Conservation (phyloP, 2,888 invertebrate genomes). For the Tinea semifulvella region DNA sequence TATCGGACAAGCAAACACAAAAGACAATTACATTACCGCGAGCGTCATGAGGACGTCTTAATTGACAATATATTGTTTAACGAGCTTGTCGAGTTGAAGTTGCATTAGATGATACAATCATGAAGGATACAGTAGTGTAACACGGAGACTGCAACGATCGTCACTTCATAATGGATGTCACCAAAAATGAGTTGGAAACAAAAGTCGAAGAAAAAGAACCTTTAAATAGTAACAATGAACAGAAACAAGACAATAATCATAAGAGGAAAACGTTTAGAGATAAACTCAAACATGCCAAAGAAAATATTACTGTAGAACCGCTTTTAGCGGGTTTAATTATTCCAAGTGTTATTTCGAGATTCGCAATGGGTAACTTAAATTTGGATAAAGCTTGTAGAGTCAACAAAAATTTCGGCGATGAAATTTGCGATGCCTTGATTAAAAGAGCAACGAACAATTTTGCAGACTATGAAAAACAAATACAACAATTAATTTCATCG, state of each 20-base stretch:
- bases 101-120: background rate
- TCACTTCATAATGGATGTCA: constrained; percentile 8
- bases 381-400: constrained; percentile 79
- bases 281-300: constrained; percentile 13
- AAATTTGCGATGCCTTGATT: constrained; percentile 72
- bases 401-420: constrained; percentile 69
- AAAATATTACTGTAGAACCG: constrained; percentile 15
- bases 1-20: constrained; percentile 49
- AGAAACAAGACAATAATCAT: background rate
- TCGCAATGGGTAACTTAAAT: constrained; percentile 77
- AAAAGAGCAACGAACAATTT: constrained; percentile 62
- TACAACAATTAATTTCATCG: constrained; percentile 65
- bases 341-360: constrained; percentile 54
- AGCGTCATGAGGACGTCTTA: constrained; percentile 25
- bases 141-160: background rate
- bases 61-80: constrained; percentile 10
- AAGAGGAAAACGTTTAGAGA: constrained; percentile 9
- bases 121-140: constrained; percentile 2
- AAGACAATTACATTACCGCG: constrained; percentile 33
- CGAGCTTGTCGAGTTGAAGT: background rate
- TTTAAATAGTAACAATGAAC: constrained; percentile 15
- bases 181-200: background rate
- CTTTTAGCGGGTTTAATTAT: constrained; percentile 13
- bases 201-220: constrained; percentile 12
- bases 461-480: constrained; percentile 69